Evolutionary conservation across 1,140 invertebrate genomes (phyloP).

Genomic region (Physella acuta): DNA sequence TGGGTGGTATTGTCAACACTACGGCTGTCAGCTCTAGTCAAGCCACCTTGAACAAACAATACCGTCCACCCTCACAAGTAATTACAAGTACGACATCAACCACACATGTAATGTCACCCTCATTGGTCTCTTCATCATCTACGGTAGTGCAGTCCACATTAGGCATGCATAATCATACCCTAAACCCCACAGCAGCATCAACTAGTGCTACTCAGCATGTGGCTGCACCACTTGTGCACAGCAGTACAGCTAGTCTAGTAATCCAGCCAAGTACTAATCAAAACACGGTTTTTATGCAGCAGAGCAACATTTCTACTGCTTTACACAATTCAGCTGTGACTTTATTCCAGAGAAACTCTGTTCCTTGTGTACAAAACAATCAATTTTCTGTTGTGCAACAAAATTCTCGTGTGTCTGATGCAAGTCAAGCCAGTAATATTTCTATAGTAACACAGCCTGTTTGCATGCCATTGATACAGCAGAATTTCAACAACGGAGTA

Average conservation of each 20-base stretch:
- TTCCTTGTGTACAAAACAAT: neutral
- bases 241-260: neutral
- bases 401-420: neutral
- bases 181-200: neutral
- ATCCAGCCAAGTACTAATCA: constrained; percentile 1
- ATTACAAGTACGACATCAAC: neutral
- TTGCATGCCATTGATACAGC: constrained; percentile 2
- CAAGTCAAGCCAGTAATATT: neutral
- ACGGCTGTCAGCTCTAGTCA: constrained; percentile 16
- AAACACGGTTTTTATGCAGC: neutral
- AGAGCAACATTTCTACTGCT: neutral
- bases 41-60: neutral
- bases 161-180: neutral
- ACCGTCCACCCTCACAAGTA: neutral
- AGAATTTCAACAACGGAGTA: neutral
- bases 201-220: neutral
- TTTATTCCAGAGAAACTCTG: constrained; percentile 3
- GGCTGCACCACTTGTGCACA: neutral
- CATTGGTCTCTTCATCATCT: neutral
- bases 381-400: constrained; percentile 15
- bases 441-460: constrained; percentile 10
- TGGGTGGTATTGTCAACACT: no score
- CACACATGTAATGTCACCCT: neutral
- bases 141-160: neutral
- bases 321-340: constrained; percentile 8